Percentiles rank a stretch among this genome's conserved stretches.
phyloP scores from a whole-genome alignment of 2,888 invertebrate genomes.

The Ornithoptera alexandrae region DNA sequence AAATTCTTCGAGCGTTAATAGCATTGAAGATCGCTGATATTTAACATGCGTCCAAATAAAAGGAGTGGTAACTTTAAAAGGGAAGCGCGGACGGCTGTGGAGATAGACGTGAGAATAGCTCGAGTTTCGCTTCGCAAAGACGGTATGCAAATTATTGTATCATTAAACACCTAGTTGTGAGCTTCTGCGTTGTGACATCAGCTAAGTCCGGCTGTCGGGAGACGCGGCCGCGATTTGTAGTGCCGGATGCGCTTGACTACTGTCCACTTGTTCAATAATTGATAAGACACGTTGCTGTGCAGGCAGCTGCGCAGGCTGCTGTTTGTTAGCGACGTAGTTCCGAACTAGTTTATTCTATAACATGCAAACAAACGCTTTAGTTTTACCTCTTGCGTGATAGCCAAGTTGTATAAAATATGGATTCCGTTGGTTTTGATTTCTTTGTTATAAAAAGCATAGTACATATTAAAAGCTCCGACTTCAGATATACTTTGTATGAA shows the following conservation, averaged over 20 bases:
- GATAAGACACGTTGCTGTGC: constrained; percentile 22
- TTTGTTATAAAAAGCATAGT: too few species aligned
- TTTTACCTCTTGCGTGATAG: constrained; percentile 10
- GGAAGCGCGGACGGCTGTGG: constrained; percentile 45
- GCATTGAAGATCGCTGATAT: constrained; percentile 39
- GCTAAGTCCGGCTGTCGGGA: constrained; percentile 42
- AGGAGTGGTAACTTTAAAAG: constrained; percentile 59
- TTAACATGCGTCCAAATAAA: constrained; percentile 53
- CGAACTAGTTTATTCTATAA: constrained; percentile 19
- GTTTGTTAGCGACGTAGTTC: constrained; percentile 21
- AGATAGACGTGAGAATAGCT: constrained; percentile 75
- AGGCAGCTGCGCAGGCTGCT: background rate
- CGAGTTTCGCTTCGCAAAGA: constrained; percentile 55
- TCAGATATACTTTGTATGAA: too few species aligned
- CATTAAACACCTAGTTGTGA: constrained; percentile 74
- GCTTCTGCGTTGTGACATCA: constrained; percentile 68
- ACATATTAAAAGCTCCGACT: too few species aligned
- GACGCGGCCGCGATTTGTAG: constrained; percentile 18
- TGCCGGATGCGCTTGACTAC: constrained; percentile 27
- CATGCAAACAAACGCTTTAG: constrained; percentile 10
- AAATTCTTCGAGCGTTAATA: constrained; percentile 32
- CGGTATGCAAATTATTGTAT: constrained; percentile 77
- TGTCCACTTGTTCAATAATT: constrained; percentile 26
- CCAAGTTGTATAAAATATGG: constrained; percentile 11
- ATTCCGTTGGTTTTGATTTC: background rate